Evolutionary conservation across 2,888 invertebrate species (phyloP).

Genomic region (Rhodophaea formosa): DNA sequence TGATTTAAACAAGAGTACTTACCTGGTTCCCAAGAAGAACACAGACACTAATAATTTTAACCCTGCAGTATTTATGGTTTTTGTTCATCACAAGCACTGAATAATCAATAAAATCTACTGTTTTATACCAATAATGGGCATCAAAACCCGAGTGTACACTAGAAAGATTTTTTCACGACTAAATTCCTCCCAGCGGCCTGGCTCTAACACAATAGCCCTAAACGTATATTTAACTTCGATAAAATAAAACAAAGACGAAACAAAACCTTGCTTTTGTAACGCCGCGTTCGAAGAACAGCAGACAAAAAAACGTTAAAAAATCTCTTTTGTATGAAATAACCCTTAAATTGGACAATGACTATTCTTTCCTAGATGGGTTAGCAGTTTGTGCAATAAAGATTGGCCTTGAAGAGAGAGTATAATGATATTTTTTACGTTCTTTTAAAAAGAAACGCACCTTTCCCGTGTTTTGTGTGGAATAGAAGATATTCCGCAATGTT

Average conservation of each 20-base stretch:
- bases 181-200: conserved; percentile 61
- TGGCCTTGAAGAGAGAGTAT: conserved; percentile 35
- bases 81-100: neutral
- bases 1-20: too few species aligned
- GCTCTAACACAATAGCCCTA: conserved; percentile 71
- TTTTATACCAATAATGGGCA: conserved; percentile 22
- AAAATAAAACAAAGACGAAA: conserved; percentile 73
- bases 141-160: conserved; percentile 61
- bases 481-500: conserved; percentile 72
- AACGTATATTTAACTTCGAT: conserved; percentile 77
- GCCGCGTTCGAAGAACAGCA: conserved; percentile 74
- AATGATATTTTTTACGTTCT: conserved; percentile 22
- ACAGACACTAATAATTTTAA: neutral
- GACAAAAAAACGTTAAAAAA: conserved; percentile 52
- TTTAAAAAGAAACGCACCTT: conserved; percentile 23
- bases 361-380: conserved; percentile 64
- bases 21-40: neutral
- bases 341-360: conserved; percentile 66
- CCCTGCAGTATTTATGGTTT: neutral
- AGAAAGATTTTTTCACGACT: conserved; percentile 75
- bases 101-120: neutral
- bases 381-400: conserved; percentile 29
- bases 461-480: conserved; percentile 30
- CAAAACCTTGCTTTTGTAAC: conserved; percentile 68
- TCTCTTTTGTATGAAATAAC: conserved; percentile 61